These are phyloP conservation scores for Chrysolina haemoptera DNA, from an alignment of 2,888 invertebrate species.

Conservation along the genomic window DNA sequence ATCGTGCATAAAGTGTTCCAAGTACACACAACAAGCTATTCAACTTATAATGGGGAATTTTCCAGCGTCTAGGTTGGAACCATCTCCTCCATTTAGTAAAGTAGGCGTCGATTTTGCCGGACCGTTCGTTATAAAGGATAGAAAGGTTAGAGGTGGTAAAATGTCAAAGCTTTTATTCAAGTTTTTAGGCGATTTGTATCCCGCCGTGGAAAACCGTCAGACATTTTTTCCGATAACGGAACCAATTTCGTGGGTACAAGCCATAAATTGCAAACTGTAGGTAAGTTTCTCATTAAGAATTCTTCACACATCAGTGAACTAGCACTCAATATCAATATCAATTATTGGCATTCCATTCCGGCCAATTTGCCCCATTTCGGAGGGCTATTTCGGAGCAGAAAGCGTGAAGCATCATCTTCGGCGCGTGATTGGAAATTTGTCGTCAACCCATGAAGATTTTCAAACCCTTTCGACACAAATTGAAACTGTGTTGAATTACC, in stretches of 20 bases:
- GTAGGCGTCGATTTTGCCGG: constrained; percentile 48
- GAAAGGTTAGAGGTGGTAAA: no score
- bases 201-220: not conserved
- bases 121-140: no score
- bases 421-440: not conserved
- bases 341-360: no score
- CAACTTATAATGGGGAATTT: constrained; percentile 44
- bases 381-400: no score
- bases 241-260: no score
- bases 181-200: not conserved
- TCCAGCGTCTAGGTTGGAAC: constrained; percentile 35
- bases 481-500: constrained; percentile 3
- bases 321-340: no score
- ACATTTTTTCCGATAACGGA: no score
- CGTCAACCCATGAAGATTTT: not conserved
- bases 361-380: no score
- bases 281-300: constrained; percentile 10
- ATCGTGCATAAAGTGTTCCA: constrained; percentile 31
- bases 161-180: not conserved
- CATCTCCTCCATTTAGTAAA: constrained; percentile 43
- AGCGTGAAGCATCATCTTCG: not conserved
- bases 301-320: no score
- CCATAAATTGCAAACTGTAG: not conserved
- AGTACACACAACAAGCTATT: not conserved
- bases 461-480: not conserved